Conservation (phyloP, 2,113 vertebrate species). For the Chloebia gouldiae region DNA sequence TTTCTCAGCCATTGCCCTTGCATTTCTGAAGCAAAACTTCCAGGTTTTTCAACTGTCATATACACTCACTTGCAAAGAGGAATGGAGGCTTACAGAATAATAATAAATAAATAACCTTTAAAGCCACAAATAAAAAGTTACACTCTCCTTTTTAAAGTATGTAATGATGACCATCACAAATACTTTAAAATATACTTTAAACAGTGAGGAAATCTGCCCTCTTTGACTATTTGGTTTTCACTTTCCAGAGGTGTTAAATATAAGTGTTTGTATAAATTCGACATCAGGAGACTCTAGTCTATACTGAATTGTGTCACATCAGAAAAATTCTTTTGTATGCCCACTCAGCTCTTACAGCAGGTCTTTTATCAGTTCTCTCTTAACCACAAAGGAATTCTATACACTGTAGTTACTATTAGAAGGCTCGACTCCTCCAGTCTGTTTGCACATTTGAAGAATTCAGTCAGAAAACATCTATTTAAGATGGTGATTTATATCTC, state of each 20-base stretch:
- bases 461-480: neutral
- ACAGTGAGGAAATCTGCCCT: neutral
- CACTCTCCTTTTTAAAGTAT: neutral
- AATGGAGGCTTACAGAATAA: neutral
- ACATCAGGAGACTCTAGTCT: neutral
- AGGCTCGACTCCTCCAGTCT: neutral
- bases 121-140: neutral
- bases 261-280: neutral
- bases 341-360: neutral
- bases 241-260: neutral
- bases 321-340: neutral
- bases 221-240: neutral
- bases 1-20: slow-evolving; percentile 6
- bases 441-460: neutral
- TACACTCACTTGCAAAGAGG: neutral
- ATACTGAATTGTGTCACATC: neutral
- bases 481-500: neutral
- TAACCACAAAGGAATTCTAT: neutral
- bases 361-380: slow-evolving; percentile 11
- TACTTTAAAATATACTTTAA: neutral
- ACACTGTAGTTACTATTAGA: neutral
- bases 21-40: neutral
- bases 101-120: neutral
- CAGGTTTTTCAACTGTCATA: slow-evolving; percentile 24
- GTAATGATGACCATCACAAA: neutral